Percentiles rank a stretch among this genome's conserved stretches.
Evolutionary conservation across 2,888 invertebrate species (phyloP).

Genomic region (Volucella inflata): DNA sequence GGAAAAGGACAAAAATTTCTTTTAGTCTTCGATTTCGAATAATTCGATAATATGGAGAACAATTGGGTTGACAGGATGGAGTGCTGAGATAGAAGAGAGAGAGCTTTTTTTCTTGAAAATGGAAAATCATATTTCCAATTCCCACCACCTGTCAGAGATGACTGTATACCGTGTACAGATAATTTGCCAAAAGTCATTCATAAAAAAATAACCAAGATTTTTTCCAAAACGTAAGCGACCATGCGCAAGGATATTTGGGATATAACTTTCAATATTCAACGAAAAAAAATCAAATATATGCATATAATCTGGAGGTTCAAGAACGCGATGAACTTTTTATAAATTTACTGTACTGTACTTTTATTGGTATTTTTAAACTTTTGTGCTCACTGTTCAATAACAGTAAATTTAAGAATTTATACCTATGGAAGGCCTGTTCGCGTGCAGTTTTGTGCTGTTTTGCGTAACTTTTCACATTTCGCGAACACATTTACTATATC

Average conservation of each 20-base stretch:
- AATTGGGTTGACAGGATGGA: conserved; percentile 58
- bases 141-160: conserved; percentile 73
- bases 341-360: no score
- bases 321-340: not conserved
- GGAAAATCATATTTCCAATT: conserved; percentile 69
- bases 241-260: conserved; percentile 31
- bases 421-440: no score
- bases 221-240: conserved; percentile 31
- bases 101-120: conserved; percentile 53
- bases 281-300: conserved; percentile 4
- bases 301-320: not conserved
- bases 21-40: conserved; percentile 66
- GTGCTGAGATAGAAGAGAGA: conserved; percentile 30
- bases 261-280: conserved; percentile 40
- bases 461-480: no score
- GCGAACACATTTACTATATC: no score
- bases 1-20: conserved; percentile 67
- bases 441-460: no score
- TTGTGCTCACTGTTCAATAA: no score
- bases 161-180: conserved; percentile 57
- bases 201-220: conserved; percentile 52
- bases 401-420: no score
- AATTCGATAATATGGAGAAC: conserved; percentile 73
- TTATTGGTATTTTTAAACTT: no score
- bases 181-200: conserved; percentile 71